phyloP scores from a whole-genome alignment of 2,888 invertebrate genomes.

The Cerceris rybyensis region DNA sequence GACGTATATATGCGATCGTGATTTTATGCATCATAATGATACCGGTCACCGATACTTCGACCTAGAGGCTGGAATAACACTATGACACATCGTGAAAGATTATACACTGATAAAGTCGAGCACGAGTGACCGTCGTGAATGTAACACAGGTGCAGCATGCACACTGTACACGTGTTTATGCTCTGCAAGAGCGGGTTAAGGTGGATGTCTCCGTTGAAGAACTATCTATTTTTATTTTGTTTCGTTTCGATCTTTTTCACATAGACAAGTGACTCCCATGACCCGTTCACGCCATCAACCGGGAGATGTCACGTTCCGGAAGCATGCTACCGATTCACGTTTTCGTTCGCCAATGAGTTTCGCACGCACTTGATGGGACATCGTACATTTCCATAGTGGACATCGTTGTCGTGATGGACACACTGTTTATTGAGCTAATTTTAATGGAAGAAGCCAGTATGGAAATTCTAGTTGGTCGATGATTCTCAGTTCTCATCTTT shows the following conservation, averaged over 20 bases:
- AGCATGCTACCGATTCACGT: conserved; percentile 12
- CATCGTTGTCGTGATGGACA: background rate
- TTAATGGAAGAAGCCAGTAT: too few relatives aligned
- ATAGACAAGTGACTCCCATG: conserved; percentile 30
- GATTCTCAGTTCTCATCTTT: too few relatives aligned
- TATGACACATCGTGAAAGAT: conserved; percentile 17
- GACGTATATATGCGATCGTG: background rate
- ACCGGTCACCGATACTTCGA: conserved; percentile 6
- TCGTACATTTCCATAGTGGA: conserved; percentile 1
- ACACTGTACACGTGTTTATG: conserved; percentile 3
- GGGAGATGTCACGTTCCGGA: conserved; percentile 41
- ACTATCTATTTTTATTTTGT: background rate
- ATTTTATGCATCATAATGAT: background rate
- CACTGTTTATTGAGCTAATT: background rate
- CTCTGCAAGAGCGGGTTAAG: background rate
- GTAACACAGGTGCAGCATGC: conserved; percentile 12
- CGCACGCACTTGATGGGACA: background rate
- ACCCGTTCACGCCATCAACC: conserved; percentile 40
- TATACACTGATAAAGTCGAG: conserved; percentile 31
- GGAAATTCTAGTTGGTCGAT: too few relatives aligned
- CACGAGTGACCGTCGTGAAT: conserved; percentile 6
- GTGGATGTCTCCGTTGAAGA: background rate
- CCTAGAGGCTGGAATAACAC: background rate
- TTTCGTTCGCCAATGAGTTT: conserved; percentile 6
- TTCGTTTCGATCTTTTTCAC: conserved; percentile 17